Percentiles rank a stretch among this genome's conserved stretches.
Evolutionary conservation across 2,797 vertebrate genomes (phyloP).

Genomic region (Enteromius treurensis): DNA sequence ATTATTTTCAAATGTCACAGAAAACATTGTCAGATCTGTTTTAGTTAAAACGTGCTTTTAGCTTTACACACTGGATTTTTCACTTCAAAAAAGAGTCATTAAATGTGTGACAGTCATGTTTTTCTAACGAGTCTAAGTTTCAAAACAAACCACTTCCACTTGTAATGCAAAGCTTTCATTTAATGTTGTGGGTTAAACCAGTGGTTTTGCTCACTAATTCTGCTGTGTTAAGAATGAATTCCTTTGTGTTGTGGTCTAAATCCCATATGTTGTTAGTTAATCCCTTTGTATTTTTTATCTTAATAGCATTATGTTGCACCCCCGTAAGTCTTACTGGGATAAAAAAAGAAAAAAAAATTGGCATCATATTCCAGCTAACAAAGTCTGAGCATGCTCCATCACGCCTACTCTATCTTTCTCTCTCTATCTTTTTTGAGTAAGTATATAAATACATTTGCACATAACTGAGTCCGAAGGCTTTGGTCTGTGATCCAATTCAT

Average conservation of each 20-base stretch:
- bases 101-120: neutral
- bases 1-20: neutral
- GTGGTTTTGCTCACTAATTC: neutral
- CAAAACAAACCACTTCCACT: neutral
- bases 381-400: conserved; percentile 3
- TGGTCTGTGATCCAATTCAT: conserved; percentile 4
- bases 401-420: conserved; percentile 14
- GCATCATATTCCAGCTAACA: conserved; percentile 7
- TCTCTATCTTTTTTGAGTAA: neutral
- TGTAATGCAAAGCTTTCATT: neutral
- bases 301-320: conserved; percentile 15
- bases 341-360: neutral
- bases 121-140: neutral
- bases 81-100: neutral
- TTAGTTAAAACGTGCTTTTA: neutral
- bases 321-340: conserved; percentile 4
- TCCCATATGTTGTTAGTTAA: conserved; percentile 12
- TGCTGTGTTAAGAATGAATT: neutral
- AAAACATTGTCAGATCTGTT: neutral
- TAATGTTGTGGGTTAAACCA: conserved; percentile 12
- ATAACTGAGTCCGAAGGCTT: conserved; percentile 4
- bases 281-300: conserved; percentile 31
- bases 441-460: conserved; percentile 38
- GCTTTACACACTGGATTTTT: neutral
- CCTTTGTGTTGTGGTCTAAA: neutral